Evolutionary conservation across 2,797 vertebrate species (phyloP).

Genomic region (Pipistrellus pipistrellus): DNA sequence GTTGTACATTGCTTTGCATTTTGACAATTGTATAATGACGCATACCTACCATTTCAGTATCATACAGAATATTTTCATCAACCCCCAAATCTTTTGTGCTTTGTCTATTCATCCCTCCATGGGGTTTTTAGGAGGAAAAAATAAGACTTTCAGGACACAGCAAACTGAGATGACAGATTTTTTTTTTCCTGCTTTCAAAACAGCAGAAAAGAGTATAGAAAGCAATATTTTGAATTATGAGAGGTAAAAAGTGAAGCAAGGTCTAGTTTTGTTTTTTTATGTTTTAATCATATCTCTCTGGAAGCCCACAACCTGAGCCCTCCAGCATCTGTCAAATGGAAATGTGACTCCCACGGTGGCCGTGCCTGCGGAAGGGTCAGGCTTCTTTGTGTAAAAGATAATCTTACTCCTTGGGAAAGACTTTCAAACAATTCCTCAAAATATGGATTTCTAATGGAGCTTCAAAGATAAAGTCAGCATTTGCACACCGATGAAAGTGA

Average conservation of each 20-base stretch:
- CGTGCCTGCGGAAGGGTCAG: conserved; percentile 3
- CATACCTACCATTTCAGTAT: neutral
- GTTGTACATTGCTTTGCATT: neutral
- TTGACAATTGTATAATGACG: neutral
- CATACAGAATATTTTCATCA: conserved; percentile 13
- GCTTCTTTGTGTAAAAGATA: conserved; percentile 65
- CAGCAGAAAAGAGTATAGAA: conserved; percentile 48
- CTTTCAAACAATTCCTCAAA: conserved; percentile 70
- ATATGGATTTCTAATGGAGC: conserved; percentile 50
- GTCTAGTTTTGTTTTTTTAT: conserved; percentile 19
- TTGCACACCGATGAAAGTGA: conserved; percentile 58
- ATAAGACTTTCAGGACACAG: conserved; percentile 24
- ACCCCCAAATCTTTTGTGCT: conserved; percentile 30
- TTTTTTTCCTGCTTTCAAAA: conserved; percentile 27
- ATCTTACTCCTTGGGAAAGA: conserved; percentile 58
- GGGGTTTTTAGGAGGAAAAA: conserved; percentile 57
- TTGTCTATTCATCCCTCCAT: conserved; percentile 39
- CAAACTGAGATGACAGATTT: conserved; percentile 40
- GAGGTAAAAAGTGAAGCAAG: conserved; percentile 12
- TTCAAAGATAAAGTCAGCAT: conserved; percentile 68
- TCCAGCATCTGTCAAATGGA: conserved; percentile 45
- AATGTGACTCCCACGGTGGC: conserved; percentile 54
- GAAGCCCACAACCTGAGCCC: conserved; percentile 36
- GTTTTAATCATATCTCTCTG: conserved; percentile 52
- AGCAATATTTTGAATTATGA: conserved; percentile 63